These are phyloP conservation scores for Oreochromis mossambicus DNA, from an alignment of 2,797 vertebrate genomes.

Conservation along the genomic window DNA sequence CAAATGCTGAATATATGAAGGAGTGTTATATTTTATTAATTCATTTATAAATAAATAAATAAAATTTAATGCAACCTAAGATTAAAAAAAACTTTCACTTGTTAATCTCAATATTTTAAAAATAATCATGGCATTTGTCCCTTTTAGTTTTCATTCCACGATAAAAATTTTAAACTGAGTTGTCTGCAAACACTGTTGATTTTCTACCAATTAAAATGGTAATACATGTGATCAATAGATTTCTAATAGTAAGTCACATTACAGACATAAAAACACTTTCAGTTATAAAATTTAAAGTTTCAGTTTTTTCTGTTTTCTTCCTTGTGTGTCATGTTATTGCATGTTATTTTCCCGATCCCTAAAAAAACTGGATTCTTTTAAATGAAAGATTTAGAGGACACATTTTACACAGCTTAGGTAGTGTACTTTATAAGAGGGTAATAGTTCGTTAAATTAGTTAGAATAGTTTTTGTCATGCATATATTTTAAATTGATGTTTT, in stretches of 20 bases:
- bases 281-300: background rate
- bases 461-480: background rate
- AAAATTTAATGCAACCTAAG: background rate
- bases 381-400: background rate
- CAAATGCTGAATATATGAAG: background rate
- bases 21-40: background rate
- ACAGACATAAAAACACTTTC: background rate
- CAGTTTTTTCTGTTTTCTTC: background rate
- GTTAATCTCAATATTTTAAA: background rate
- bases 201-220: background rate
- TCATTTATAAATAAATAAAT: background rate
- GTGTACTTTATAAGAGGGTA: background rate
- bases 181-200: background rate
- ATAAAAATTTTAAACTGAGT: background rate
- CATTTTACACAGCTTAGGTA: background rate
- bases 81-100: background rate
- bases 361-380: background rate
- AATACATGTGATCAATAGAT: background rate
- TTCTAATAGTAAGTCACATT: background rate
- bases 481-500: background rate
- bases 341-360: background rate
- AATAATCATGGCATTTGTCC: background rate
- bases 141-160: background rate
- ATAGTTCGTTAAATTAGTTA: background rate
- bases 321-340: background rate